A percentile compares a stretch with the other conserved stretches of the same genome.
Evolutionary conservation across 2,888 invertebrate genomes (phyloP).

Genomic region (Euzophera pinguis): DNA sequence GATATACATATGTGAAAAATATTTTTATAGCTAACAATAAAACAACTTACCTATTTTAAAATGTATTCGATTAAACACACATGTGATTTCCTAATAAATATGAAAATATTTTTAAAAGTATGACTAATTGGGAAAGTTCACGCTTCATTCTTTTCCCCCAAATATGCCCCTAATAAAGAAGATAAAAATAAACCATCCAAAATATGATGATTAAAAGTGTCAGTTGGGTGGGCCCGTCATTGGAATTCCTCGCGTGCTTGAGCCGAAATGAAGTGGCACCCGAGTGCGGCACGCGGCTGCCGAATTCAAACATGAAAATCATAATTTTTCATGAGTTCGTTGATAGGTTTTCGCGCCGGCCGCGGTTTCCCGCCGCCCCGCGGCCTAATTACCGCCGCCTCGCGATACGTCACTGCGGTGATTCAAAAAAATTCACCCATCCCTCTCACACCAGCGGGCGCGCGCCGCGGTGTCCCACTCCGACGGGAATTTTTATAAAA

Average conservation of each 20-base stretch:
- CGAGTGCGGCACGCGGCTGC: slow-evolving; percentile 34
- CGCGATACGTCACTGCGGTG: slow-evolving; percentile 76
- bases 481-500: slow-evolving; percentile 76
- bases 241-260: slow-evolving; percentile 55
- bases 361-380: slow-evolving; percentile 79
- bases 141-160: neutral
- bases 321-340: slow-evolving; percentile 79
- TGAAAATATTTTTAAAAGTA: no score
- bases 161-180: slow-evolving; percentile 7
- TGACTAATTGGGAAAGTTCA: neutral
- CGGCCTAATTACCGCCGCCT: slow-evolving; percentile 76
- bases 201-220: slow-evolving; percentile 37
- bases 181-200: slow-evolving; percentile 25
- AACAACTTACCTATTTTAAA: no score
- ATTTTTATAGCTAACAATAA: no score
- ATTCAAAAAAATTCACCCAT: slow-evolving; percentile 77
- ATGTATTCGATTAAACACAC: no score
- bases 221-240: slow-evolving; percentile 36
- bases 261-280: slow-evolving; percentile 62
- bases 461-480: slow-evolving; percentile 58
- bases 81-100: no score
- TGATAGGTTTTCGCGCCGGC: slow-evolving; percentile 76
- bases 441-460: slow-evolving; percentile 55
- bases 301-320: slow-evolving; percentile 68
- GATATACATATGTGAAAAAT: no score